A percentile compares a stretch with the other conserved stretches of the same genome.
Conservation (phyloP, 2,888 invertebrate genomes). For the Rhabditoides inermis region DNA sequence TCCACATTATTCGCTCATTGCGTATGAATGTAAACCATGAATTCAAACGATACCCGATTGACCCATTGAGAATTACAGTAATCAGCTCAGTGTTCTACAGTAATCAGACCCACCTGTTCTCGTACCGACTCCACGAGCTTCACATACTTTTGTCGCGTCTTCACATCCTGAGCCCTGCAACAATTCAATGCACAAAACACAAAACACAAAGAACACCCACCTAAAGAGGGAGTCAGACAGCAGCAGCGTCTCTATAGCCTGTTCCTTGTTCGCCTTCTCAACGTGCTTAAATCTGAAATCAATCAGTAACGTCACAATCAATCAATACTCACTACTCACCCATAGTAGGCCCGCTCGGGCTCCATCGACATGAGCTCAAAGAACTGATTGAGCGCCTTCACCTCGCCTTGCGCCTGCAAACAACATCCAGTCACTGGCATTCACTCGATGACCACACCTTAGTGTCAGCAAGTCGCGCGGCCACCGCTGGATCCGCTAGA, state of each 20-base stretch:
- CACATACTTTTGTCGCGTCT: conserved; percentile 69
- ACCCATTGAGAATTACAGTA: too few species aligned
- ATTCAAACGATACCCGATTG: too few species aligned
- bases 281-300: conserved; percentile 70
- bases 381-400: conserved; percentile 74
- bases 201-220: too few species aligned
- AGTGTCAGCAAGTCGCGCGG: conserved; percentile 76
- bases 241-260: conserved; percentile 84
- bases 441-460: too few species aligned
- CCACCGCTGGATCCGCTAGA: conserved; percentile 58
- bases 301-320: too few species aligned
- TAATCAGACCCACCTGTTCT: too few species aligned
- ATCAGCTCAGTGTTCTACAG: too few species aligned
- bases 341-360: conserved; percentile 90
- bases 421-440: too few species aligned
- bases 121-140: conserved; percentile 79
- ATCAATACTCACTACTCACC: conserved; percentile 56
- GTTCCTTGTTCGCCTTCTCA: conserved; percentile 72
- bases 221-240: conserved; percentile 93
- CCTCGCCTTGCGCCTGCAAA: conserved; percentile 50
- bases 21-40: too few species aligned
- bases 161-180: conserved; percentile 57
- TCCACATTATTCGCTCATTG: too few species aligned
- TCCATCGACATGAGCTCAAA: conserved; percentile 81
- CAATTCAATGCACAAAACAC: too few species aligned